A percentile compares a stretch with the other conserved stretches of the same genome.
Conservation (phyloP, 2,888 invertebrate species). For the Antheraea assamensis region DNA sequence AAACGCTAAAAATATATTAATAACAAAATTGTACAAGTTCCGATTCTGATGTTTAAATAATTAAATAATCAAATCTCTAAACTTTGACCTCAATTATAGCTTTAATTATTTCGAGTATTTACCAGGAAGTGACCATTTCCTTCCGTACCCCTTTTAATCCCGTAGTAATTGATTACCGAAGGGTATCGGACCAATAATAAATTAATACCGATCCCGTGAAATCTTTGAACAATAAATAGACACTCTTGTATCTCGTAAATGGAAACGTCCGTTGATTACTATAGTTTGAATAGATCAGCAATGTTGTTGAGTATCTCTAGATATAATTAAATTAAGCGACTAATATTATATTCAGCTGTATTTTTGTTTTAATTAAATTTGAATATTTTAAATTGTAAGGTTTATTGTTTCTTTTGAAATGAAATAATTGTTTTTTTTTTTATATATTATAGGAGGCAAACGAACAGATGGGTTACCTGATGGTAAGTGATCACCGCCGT, state of each 20-base stretch:
- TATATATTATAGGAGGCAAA: no score
- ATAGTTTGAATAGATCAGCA: background rate
- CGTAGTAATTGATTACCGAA: conserved; percentile 10
- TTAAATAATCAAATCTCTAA: background rate
- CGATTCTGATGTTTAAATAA: background rate
- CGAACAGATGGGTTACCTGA: no score
- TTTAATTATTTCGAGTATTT: background rate
- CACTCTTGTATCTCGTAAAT: background rate
- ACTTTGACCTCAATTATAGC: background rate
- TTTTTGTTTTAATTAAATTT: background rate
- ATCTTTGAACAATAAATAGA: conserved; percentile 3
- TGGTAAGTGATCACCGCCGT: no score
- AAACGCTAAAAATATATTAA: no score
- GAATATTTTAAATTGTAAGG: background rate
- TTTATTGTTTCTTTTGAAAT: background rate
- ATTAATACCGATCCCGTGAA: conserved; percentile 17
- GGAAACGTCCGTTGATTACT: background rate
- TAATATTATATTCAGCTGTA: background rate
- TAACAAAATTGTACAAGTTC: no score
- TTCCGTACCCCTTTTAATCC: conserved; percentile 16
- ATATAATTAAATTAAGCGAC: background rate
- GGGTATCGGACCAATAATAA: conserved; percentile 7
- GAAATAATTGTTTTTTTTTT: no score
- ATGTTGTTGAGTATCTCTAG: background rate
- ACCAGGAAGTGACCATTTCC: conserved; percentile 13